phyloP scores from a whole-genome alignment of 2,113 vertebrate genomes.

The Tachycineta bicolor region DNA sequence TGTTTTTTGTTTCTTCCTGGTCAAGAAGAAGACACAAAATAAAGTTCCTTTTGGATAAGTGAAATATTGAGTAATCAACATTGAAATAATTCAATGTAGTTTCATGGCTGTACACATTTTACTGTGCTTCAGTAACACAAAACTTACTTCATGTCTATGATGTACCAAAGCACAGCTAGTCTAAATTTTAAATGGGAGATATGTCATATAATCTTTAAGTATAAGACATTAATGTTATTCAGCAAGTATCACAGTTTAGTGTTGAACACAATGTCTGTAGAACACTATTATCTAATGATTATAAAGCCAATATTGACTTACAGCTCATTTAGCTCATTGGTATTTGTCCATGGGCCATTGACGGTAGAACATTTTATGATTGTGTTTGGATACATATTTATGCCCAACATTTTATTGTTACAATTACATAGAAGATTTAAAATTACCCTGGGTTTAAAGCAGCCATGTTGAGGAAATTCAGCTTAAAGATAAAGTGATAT shows the following conservation, averaged over 20 bases:
- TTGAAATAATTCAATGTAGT: neutral
- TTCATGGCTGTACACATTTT: neutral
- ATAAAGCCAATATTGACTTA: slow-evolving; percentile 36
- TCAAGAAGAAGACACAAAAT: neutral
- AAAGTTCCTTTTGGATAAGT: neutral
- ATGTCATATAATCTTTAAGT: neutral
- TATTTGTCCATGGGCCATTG: slow-evolving; percentile 7
- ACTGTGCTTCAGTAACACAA: neutral
- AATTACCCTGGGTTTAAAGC: neutral
- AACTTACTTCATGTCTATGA: neutral
- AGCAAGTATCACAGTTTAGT: neutral
- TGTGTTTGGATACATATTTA: neutral
- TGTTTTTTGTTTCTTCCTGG: neutral
- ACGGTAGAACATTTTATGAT: neutral
- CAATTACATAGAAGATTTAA: neutral
- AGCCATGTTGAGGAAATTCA: neutral
- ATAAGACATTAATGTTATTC: neutral
- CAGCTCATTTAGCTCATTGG: neutral
- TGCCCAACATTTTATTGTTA: neutral
- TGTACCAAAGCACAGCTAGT: neutral
- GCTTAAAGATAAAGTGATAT: neutral
- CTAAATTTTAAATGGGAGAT: neutral
- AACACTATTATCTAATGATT: neutral
- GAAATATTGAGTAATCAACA: neutral
- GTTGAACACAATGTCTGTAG: neutral